Evolutionary conservation across 2,888 invertebrate species (phyloP), one percentile per base, ranked within the genome.

Genomic region (Aleiodes leptofemur): DNA sequence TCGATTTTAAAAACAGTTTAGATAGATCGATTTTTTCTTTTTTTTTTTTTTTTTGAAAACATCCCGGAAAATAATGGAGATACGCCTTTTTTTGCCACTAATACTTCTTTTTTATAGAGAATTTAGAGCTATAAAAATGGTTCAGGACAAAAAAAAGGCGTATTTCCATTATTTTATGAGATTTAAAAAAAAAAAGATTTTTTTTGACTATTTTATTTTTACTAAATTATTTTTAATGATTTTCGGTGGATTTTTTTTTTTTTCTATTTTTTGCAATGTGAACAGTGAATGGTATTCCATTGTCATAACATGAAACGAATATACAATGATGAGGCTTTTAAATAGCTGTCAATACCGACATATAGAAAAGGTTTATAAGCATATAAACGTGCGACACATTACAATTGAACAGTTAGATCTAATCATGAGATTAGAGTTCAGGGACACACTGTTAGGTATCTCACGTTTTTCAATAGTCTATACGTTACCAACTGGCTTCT

Each of bases 381-480:
- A 71, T 68, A 76, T 72, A 82, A 82, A 86, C 87, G 87, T 85
- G 86, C 83, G 82, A 84, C 83, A 86, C 85, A 87, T 87, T 82
- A 82, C 84, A 86, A 87, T 86, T 83, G 83, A 82, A 74, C 55
- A 77, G 74, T 68, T 64, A 69, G 75, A 79, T 81, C 78, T 78
- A 81, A 81, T 81, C 81, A 77, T 72, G n/a, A 68, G 79, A 79
- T 79, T 79, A 81, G 79, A 76, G 79, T 78, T 81, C 79, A 78
- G 72, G 77, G 78, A 77, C 51, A 77, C 51, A 51, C 79, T 43
- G 73, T 69, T 43, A 78, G 73, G 77, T 77, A 79, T 81, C 79
- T 79, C 78, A 81, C 81, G 79, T 81, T 77, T 75, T 77, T 23
- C 23, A 23, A 23, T 23, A 23, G 23, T 2, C 74, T 68, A 73